These are phyloP conservation scores for Drosophila carrolli DNA, from an alignment of 1,140 invertebrate genomes.

Conservation along the genomic window DNA sequence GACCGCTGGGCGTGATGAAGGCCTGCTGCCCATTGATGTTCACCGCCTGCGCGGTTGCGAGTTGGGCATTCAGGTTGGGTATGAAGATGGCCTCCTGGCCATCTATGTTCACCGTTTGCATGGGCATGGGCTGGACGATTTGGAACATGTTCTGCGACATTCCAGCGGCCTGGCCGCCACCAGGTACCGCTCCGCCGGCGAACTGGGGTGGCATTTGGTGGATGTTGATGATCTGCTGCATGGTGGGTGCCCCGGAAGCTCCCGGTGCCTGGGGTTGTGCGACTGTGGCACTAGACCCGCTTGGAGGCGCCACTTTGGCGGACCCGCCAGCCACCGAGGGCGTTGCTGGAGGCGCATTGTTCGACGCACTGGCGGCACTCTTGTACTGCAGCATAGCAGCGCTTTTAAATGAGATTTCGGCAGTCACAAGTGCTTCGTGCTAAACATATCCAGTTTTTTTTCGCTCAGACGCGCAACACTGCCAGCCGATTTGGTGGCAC, in stretches of 20 bases:
- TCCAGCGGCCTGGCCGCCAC: constrained; percentile 9
- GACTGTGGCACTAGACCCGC: constrained; percentile 17
- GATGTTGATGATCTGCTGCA: constrained; percentile 82
- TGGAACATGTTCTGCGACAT: constrained; percentile 81
- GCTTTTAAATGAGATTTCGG: constrained; percentile 10
- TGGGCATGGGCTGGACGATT: constrained; percentile 85
- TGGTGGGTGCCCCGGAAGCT: constrained; percentile 35
- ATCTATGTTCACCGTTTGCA: constrained; percentile 96
- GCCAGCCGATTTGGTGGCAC: constrained; percentile 6
- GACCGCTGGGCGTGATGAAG: constrained; percentile 87
- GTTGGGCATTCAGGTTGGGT: constrained; percentile 85
- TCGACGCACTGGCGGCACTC: constrained; percentile 43
- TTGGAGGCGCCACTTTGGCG: constrained; percentile 41
- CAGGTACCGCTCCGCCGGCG: constrained; percentile 24
- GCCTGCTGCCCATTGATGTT: constrained; percentile 85
- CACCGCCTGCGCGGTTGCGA: constrained; percentile 72
- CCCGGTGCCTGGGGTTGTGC: constrained; percentile 1
- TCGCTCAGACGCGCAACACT: constrained; percentile 37
- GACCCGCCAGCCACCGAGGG: constrained; percentile 23
- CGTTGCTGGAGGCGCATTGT: constrained; percentile 34
- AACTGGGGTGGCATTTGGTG: constrained; percentile 77
- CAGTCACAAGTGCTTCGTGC: constrained; percentile 30
- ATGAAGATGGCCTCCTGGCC: constrained; percentile 96
- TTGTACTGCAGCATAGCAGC: constrained; percentile 66
- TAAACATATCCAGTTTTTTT: constrained; percentile 48